These are phyloP conservation scores for Clepsis dumicolana DNA, from an alignment of 2,888 invertebrate genomes.

Conservation along the genomic window DNA sequence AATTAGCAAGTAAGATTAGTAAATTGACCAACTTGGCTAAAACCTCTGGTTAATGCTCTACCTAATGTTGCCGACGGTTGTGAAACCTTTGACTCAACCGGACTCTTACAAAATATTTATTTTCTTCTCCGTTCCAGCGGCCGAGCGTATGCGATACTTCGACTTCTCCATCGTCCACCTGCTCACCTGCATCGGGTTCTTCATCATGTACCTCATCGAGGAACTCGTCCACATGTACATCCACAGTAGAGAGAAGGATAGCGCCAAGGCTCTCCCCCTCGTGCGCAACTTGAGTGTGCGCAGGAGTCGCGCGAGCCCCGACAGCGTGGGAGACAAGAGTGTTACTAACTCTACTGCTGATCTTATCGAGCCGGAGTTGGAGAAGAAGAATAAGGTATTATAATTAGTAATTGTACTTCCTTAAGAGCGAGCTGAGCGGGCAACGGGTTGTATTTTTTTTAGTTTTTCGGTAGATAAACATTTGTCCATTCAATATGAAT, in stretches of 20 bases:
- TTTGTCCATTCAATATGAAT: no score
- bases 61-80: no score
- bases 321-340: slow-evolving; percentile 62
- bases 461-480: no score
- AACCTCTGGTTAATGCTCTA: no score
- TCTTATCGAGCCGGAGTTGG: slow-evolving; percentile 67
- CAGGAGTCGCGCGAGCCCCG: slow-evolving; percentile 60
- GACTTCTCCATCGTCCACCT: slow-evolving; percentile 89
- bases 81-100: no score
- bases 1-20: no score
- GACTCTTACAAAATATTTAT: no score
- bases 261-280: slow-evolving; percentile 62
- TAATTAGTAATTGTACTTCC: no score
- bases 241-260: slow-evolving; percentile 78
- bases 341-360: slow-evolving; percentile 78
- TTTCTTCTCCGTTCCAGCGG: slow-evolving; percentile 57
- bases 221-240: slow-evolving; percentile 91
- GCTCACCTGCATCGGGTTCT: slow-evolving; percentile 91
- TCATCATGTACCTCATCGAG: slow-evolving; percentile 92
- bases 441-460: neutral
- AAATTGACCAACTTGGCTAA: no score
- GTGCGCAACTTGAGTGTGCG: slow-evolving; percentile 79
- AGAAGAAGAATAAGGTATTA: slow-evolving; percentile 61
- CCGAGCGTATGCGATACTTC: slow-evolving; percentile 77
- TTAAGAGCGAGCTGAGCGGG: no score